Conservation (phyloP, 2,113 vertebrate species). For the Egretta garzetta region DNA sequence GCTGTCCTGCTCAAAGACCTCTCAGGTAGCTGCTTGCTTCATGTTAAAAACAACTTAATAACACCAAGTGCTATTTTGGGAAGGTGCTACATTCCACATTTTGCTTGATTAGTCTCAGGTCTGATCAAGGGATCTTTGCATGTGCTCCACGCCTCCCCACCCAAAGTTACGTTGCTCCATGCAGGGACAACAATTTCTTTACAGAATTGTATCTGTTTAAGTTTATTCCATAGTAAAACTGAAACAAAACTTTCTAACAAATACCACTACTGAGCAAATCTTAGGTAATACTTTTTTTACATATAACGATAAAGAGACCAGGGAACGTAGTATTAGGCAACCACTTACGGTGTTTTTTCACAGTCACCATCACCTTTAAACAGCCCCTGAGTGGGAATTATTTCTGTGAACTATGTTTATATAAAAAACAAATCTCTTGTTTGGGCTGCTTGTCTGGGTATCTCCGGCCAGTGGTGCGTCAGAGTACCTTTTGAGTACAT, state of each 20-base stretch:
- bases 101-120: neutral
- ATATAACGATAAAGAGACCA: neutral
- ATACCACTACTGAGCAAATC: neutral
- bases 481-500: neutral
- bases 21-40: neutral
- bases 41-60: neutral
- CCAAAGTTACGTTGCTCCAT: accelerated
- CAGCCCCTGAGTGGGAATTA: neutral
- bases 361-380: neutral
- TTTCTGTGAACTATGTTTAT: neutral
- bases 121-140: neutral
- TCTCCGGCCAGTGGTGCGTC: neutral
- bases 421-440: neutral
- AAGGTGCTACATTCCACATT: neutral
- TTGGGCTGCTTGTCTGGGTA: neutral
- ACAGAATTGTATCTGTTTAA: neutral
- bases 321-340: neutral
- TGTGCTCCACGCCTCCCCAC: neutral
- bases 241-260: neutral
- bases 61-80: neutral
- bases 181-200: neutral
- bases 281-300: neutral
- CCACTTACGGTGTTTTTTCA: neutral
- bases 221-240: neutral
- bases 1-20: neutral